Evolutionary conservation across 2,797 vertebrate species (phyloP).

Genomic region (Acrossocheilus wenchowensis): DNA sequence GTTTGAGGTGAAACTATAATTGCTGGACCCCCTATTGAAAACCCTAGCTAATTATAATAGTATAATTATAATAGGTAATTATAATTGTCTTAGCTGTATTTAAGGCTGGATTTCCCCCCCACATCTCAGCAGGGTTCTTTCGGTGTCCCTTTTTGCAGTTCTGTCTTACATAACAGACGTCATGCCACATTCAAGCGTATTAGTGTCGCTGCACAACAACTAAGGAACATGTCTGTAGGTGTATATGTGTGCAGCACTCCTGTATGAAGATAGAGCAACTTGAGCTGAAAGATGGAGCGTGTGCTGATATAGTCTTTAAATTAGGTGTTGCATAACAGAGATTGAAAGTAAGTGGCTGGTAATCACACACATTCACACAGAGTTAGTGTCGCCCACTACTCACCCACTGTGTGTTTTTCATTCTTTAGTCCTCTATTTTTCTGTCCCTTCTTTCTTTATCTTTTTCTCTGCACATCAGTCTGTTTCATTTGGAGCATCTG

Average conservation of each 20-base stretch:
- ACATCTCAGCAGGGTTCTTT: background rate
- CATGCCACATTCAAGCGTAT: background rate
- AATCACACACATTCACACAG: background rate
- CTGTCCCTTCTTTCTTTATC: background rate
- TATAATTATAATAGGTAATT: background rate
- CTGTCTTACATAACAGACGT: slow-evolving; percentile 13
- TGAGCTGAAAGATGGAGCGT: background rate
- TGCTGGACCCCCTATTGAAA: background rate
- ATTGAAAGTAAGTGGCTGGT: slow-evolving; percentile 21
- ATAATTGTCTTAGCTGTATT: background rate
- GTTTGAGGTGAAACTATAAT: background rate
- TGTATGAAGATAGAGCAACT: background rate
- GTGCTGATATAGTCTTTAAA: background rate
- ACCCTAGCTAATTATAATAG: background rate
- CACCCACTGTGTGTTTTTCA: background rate
- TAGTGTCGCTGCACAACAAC: background rate
- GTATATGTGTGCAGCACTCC: background rate
- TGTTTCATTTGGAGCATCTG: background rate
- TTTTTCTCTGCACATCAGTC: slow-evolving; percentile 5
- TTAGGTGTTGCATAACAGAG: slow-evolving; percentile 21
- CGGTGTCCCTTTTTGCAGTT: background rate
- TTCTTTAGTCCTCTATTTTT: background rate
- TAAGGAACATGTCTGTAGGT: slow-evolving; percentile 1
- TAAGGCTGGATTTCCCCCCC: background rate
- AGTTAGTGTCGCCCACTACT: background rate